These are phyloP conservation scores for Pseudomyrmex pallidus DNA, from an alignment of 1,140 invertebrate genomes.

Conservation along the genomic window DNA sequence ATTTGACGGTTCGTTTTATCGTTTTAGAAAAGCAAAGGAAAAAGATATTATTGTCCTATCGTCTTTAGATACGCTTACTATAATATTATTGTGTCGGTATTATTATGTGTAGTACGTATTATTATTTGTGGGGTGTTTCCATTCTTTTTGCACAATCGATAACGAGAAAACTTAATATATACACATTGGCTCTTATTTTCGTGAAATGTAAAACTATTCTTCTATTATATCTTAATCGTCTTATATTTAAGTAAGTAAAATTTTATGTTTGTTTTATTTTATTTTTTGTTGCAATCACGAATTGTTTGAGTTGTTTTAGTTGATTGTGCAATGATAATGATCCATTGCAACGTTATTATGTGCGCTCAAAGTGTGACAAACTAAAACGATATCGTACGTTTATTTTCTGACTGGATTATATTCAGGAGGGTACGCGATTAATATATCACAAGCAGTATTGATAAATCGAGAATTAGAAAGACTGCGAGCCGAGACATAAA, in stretches of 20 bases:
- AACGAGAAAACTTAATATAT: slow-evolving; percentile 1
- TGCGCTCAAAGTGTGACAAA: not conserved
- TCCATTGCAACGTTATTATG: not conserved
- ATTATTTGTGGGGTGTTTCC: not conserved
- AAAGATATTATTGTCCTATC: slow-evolving; percentile 25
- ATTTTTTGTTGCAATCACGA: not conserved
- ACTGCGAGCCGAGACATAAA: slow-evolving; percentile 77
- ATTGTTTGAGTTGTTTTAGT: slow-evolving; percentile 1
- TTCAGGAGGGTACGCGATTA: slow-evolving; percentile 71
- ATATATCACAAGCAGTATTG: slow-evolving; percentile 85
- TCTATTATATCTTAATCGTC: not conserved
- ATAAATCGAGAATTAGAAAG: slow-evolving; percentile 82
- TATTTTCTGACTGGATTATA: slow-evolving; percentile 60
- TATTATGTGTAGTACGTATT: not conserved
- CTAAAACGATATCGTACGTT: slow-evolving; percentile 54
- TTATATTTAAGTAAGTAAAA: not conserved
- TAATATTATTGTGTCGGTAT: too few species aligned
- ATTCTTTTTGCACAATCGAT: slow-evolving; percentile 49
- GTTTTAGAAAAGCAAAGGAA: not conserved
- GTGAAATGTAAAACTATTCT: not conserved
- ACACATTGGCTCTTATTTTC: not conserved
- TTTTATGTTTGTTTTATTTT: not conserved
- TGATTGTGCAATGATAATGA: slow-evolving; percentile 37
- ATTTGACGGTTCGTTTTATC: not conserved
- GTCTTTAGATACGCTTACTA: slow-evolving; percentile 1